phyloP scores from a whole-genome alignment of 2,888 invertebrate species.

The Arrhopalites spinosus region DNA sequence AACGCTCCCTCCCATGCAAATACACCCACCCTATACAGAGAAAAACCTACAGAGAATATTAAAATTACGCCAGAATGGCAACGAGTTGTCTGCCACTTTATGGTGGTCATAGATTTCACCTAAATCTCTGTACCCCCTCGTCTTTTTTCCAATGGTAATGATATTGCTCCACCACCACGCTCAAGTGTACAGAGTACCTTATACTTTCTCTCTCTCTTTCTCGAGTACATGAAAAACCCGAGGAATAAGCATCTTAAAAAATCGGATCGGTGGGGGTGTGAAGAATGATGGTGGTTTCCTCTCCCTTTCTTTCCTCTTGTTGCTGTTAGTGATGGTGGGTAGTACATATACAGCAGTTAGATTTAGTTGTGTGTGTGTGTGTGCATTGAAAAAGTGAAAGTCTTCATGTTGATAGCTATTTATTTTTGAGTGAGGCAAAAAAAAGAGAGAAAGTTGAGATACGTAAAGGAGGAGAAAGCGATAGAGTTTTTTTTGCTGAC shows the following conservation, averaged over 20 bases:
- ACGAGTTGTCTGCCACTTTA: too few species aligned
- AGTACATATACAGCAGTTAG: background rate
- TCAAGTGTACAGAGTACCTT: too few species aligned
- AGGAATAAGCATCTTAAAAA: conserved; percentile 9
- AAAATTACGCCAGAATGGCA: too few species aligned
- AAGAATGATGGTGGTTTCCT: background rate
- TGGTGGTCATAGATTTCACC: too few species aligned
- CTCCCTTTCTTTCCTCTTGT: background rate
- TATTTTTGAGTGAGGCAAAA: background rate
- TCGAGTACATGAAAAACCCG: too few species aligned
- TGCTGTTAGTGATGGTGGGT: conserved; percentile 4
- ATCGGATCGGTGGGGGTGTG: background rate
- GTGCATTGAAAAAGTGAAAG: conserved; percentile 17
- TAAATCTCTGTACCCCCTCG: too few species aligned
- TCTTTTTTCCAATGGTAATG: too few species aligned
- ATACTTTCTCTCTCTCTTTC: too few species aligned
- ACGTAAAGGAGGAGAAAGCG: background rate
- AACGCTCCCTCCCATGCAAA: background rate
- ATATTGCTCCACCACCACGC: too few species aligned
- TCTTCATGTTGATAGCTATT: background rate
- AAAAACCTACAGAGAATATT: too few species aligned
- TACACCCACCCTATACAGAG: too few species aligned
- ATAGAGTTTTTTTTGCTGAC: background rate
- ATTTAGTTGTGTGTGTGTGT: conserved; percentile 21
- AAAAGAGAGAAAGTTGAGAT: background rate